phyloP scores from a whole-genome alignment of 2,888 invertebrate species.

The Pelosia muscerda region DNA sequence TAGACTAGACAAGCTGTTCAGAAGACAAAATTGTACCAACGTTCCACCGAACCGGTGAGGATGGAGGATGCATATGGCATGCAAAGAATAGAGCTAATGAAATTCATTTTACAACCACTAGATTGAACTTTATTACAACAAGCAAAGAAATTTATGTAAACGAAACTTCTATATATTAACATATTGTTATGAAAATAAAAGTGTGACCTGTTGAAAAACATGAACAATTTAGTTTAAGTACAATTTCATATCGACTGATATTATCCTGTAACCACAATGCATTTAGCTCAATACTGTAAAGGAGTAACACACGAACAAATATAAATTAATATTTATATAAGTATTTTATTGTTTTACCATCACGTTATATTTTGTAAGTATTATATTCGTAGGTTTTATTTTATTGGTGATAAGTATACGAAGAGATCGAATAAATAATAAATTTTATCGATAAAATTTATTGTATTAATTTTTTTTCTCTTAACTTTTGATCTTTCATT shows the following conservation, averaged over 20 bases:
- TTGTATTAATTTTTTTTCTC: neutral
- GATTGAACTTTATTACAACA: no score
- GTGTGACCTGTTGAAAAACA: constrained; percentile 40
- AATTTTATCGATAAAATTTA: constrained; percentile 15
- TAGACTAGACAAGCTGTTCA: no score
- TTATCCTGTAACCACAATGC: constrained; percentile 49
- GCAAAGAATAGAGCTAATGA: no score
- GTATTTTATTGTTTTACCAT: constrained; percentile 11
- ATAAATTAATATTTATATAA: constrained; percentile 14
- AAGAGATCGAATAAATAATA: constrained; percentile 33
- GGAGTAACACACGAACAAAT: constrained; percentile 39
- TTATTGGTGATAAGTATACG: constrained; percentile 22
- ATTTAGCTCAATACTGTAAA: constrained; percentile 57
- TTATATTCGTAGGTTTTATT: constrained; percentile 11
- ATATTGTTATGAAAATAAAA: neutral
- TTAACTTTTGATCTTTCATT: neutral
- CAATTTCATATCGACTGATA: constrained; percentile 48
- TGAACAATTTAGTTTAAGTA: constrained; percentile 57
- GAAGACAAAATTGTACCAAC: neutral
- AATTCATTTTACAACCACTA: no score
- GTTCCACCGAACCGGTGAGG: no score
- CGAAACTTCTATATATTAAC: constrained; percentile 10
- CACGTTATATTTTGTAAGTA: constrained; percentile 2
- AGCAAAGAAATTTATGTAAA: constrained; percentile 21
- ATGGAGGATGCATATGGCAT: no score